These are phyloP conservation scores for Masticophis lateralis DNA, from an alignment of 2,797 vertebrate genomes.

Conservation along the genomic window DNA sequence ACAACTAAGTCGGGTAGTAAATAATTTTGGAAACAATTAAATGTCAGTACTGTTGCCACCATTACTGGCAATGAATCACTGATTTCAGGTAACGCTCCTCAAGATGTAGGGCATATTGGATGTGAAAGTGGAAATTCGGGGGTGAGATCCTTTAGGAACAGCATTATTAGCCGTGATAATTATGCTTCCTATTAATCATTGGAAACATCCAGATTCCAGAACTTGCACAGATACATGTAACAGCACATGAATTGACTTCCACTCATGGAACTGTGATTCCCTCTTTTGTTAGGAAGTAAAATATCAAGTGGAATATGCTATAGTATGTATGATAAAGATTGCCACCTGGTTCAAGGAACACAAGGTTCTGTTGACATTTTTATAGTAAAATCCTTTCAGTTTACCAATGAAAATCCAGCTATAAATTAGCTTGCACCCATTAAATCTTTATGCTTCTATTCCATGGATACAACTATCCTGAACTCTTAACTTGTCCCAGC, in stretches of 20 bases:
- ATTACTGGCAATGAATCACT: neutral
- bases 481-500: neutral
- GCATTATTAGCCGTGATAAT: neutral
- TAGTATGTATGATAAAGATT: neutral
- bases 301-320: neutral
- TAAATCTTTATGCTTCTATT: neutral
- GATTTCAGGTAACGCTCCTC: neutral
- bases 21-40: constrained; percentile 30
- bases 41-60: constrained; percentile 1
- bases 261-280: neutral
- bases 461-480: neutral
- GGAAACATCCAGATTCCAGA: too few relatives aligned
- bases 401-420: neutral
- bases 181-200: neutral
- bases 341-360: neutral
- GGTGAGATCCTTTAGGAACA: neutral
- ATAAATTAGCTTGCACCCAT: neutral
- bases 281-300: neutral
- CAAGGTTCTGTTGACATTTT: neutral
- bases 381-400: neutral
- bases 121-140: neutral
- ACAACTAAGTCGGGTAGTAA: neutral
- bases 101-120: neutral
- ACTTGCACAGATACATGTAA: neutral
- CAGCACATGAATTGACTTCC: neutral